Evolutionary conservation across 2,888 invertebrate species (phyloP).

Genomic region (Leptinotarsa tumamoca): DNA sequence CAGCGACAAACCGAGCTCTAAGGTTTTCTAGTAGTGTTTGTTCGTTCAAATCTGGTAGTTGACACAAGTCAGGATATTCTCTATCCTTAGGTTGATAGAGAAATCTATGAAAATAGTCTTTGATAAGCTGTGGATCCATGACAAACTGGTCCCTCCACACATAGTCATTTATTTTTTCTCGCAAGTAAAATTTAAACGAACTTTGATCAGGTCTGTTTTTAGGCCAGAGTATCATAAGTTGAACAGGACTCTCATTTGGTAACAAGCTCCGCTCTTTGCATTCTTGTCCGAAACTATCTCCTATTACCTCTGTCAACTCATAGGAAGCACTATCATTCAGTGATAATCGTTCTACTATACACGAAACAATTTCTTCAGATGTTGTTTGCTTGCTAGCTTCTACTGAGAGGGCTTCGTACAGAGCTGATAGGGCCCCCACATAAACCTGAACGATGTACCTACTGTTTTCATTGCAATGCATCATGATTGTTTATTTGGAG

Average conservation of each 20-base stretch:
- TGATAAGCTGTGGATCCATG: conserved; percentile 91
- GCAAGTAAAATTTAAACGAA: conserved; percentile 83
- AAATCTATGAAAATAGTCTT: conserved; percentile 92
- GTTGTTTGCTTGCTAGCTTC: conserved; percentile 93
- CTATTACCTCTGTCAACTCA: conserved; percentile 90
- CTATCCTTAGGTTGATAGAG: conserved; percentile 92
- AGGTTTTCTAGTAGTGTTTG: conserved; percentile 92
- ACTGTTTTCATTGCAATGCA: conserved; percentile 51
- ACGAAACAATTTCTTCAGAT: conserved; percentile 90
- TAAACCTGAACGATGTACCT: conserved; percentile 82
- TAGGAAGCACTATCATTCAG: conserved; percentile 76
- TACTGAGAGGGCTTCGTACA: conserved; percentile 90
- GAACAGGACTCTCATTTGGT: conserved; percentile 83
- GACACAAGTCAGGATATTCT: conserved; percentile 96
- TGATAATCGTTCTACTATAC: conserved; percentile 82
- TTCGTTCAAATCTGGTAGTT: conserved; percentile 94
- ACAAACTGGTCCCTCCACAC: conserved; percentile 90
- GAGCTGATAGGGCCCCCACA: conserved; percentile 87
- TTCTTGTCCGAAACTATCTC: conserved; percentile 87
- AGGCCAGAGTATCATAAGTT: conserved; percentile 87
- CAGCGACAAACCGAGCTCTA: conserved; percentile 86
- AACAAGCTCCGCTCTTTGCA: conserved; percentile 93
- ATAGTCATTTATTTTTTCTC: conserved; percentile 86
- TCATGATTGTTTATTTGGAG: conserved; percentile 34
- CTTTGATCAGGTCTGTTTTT: conserved; percentile 71